phyloP scores from a whole-genome alignment of 1,140 invertebrate genomes.

The Drosophila elegans region DNA sequence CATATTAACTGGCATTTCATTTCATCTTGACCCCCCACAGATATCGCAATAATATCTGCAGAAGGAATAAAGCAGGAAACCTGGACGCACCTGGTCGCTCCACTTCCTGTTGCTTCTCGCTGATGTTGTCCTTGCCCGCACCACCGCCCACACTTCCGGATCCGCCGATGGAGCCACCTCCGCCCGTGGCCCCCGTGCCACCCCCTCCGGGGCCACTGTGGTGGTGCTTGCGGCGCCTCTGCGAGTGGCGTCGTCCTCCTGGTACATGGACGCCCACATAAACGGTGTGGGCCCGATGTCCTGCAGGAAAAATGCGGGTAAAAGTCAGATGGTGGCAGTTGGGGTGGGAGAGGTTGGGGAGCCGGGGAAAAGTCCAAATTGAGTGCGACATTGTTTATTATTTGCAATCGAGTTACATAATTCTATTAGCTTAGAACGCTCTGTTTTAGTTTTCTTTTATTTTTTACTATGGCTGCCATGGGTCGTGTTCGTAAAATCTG shows the following conservation, averaged over 20 bases:
- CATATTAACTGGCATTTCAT: conserved; percentile 21
- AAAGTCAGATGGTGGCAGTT: conserved; percentile 5
- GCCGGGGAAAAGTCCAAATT: conserved; percentile 12
- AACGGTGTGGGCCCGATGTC: conserved; percentile 94
- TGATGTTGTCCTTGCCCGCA: conserved; percentile 60
- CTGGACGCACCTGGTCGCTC: conserved; percentile 77
- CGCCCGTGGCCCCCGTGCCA: conserved; percentile 14
- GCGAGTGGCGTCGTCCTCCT: conserved; percentile 89
- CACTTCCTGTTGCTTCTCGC: conserved; percentile 73
- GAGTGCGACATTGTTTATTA: conserved; percentile 42
- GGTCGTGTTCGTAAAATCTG: neutral
- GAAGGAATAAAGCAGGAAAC: conserved; percentile 1
- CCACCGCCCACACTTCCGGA: conserved; percentile 39
- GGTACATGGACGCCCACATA: conserved; percentile 95
- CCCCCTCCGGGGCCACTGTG: conserved; percentile 85
- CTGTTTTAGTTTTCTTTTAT: neutral
- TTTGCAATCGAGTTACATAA: conserved; percentile 42
- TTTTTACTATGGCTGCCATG: neutral
- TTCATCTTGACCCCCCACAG: neutral
- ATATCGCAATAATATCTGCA: conserved; percentile 36
- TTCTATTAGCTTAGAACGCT: conserved; percentile 27
- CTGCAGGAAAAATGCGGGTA: conserved; percentile 85
- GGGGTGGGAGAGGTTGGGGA: neutral
- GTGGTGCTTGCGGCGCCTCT: conserved; percentile 91
- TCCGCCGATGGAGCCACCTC: conserved; percentile 26